phyloP scores from a whole-genome alignment of 2,797 vertebrate species.

The Microctenopoma stevenorrisi region DNA sequence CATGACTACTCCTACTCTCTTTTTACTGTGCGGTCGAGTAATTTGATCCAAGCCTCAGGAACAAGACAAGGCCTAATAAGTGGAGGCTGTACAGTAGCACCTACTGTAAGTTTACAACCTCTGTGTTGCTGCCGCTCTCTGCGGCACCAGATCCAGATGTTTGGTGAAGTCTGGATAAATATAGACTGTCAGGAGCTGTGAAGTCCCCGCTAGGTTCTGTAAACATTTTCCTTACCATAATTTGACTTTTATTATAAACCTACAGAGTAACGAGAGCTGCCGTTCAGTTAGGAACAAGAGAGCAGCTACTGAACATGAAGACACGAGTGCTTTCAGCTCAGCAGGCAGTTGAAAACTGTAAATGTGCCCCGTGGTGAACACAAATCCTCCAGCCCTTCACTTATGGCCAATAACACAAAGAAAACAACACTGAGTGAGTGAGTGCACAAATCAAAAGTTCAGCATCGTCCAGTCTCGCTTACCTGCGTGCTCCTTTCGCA shows the following conservation, averaged over 20 bases:
- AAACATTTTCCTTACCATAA: constrained; percentile 58
- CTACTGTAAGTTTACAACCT: constrained; percentile 60
- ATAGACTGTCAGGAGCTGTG: constrained; percentile 64
- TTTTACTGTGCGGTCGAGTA: constrained; percentile 70
- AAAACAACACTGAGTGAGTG: background rate
- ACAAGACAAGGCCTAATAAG: constrained; percentile 72
- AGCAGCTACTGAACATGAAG: constrained; percentile 30
- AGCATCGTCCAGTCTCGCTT: no score
- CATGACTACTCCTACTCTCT: constrained; percentile 48
- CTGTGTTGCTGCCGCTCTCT: constrained; percentile 25
- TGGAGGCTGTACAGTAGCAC: constrained; percentile 67
- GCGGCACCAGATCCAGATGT: constrained; percentile 66
- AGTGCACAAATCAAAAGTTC: no score
- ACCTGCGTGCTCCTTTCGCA: no score
- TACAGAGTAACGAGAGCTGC: constrained; percentile 37
- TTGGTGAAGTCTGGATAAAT: constrained; percentile 69
- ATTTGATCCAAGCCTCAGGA: constrained; percentile 73
- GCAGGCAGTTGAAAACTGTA: constrained; percentile 7
- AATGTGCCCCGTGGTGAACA: constrained; percentile 15
- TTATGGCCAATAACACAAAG: background rate
- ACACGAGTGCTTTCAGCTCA: constrained; percentile 46
- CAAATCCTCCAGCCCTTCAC: background rate
- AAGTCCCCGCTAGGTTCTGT: constrained; percentile 45
- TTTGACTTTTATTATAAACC: constrained; percentile 73
- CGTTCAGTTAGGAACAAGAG: constrained; percentile 51